Percentiles rank a stretch among this genome's conserved stretches.
phyloP scores from a whole-genome alignment of 2,888 invertebrate genomes.

The Euzophera pinguis region DNA sequence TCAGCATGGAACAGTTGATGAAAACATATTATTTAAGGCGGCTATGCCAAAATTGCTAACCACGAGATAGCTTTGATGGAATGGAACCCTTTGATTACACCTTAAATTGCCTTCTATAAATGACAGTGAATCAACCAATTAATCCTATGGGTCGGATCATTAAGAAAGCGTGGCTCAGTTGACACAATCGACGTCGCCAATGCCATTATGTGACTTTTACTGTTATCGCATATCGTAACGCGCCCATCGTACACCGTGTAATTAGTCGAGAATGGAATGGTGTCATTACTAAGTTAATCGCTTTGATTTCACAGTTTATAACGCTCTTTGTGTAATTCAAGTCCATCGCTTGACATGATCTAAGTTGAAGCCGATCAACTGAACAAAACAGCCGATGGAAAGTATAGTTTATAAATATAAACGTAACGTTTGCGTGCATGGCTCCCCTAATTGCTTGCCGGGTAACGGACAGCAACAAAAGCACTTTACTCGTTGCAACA shows the following conservation, averaged over 20 bases:
- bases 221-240: conserved; percentile 71
- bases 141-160: conserved; percentile 48
- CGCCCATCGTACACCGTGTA: conserved; percentile 54
- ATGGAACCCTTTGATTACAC: conserved; percentile 32
- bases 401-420: conserved; percentile 10
- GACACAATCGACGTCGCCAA: conserved; percentile 54
- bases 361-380: neutral
- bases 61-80: neutral
- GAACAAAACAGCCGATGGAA: conserved; percentile 28
- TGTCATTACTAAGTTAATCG: conserved; percentile 36
- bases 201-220: conserved; percentile 69
- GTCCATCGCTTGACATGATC: conserved; percentile 22
- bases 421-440: conserved; percentile 13
- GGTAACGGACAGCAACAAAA: conserved; percentile 41
- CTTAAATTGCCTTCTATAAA: conserved; percentile 29
- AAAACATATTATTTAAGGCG: too few relatives aligned
- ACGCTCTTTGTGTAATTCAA: neutral
- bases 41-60: too few relatives aligned
- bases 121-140: conserved; percentile 38
- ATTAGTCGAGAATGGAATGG: conserved; percentile 62
- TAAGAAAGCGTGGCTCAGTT: conserved; percentile 61
- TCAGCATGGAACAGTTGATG: too few relatives aligned
- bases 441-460: conserved; percentile 39
- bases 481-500: conserved; percentile 50
- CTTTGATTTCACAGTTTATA: conserved; percentile 18